Evolutionary conservation across 2,888 invertebrate genomes (phyloP).

Genomic region (Notodonta dromedarius): DNA sequence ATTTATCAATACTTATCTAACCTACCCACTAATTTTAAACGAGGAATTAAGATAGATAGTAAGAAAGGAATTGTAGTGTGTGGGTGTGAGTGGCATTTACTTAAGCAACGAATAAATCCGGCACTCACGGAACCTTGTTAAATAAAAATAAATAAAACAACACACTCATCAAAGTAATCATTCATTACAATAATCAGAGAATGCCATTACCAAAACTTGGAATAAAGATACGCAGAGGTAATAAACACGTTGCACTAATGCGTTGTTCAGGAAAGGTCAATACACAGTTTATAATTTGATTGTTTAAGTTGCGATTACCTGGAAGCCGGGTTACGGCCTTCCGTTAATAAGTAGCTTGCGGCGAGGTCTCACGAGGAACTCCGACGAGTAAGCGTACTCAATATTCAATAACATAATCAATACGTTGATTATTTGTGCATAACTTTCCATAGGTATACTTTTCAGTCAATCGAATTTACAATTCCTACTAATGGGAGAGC

Average conservation of each 20-base stretch:
- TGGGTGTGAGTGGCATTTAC: too few species aligned
- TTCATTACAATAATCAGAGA: neutral
- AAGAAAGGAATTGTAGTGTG: too few species aligned
- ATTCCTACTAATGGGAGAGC: too few species aligned
- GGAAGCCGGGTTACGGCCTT: conserved; percentile 17
- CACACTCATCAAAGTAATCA: neutral
- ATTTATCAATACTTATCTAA: too few species aligned
- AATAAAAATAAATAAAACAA: neutral
- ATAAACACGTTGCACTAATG: neutral
- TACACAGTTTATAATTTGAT: neutral
- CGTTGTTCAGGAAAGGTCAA: conserved; percentile 1
- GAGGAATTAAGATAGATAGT: too few species aligned
- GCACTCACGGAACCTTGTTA: neutral
- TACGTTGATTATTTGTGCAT: too few species aligned
- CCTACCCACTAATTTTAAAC: too few species aligned
- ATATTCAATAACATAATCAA: neutral
- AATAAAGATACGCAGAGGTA: neutral
- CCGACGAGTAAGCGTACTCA: neutral
- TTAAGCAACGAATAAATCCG: too few species aligned
- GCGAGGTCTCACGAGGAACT: neutral
- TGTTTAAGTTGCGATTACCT: conserved; percentile 4
- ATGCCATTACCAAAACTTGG: neutral
- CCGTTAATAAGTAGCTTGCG: neutral
- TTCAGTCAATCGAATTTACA: too few species aligned
- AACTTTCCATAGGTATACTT: too few species aligned